Evolutionary conservation across 2,113 vertebrate species (phyloP).

Genomic region (Aphelocoma coerulescens): DNA sequence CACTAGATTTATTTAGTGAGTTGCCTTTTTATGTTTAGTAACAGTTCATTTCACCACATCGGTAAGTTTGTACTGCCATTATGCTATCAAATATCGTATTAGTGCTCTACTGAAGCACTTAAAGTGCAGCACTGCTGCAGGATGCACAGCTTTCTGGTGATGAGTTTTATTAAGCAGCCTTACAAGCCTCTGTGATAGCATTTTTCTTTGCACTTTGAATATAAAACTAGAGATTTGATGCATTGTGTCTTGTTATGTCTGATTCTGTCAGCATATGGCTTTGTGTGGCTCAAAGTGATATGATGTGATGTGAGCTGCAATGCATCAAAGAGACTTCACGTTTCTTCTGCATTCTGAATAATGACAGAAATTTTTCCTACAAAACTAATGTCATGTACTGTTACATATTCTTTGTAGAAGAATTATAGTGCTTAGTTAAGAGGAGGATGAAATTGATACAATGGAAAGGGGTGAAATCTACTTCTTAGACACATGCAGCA

Average conservation of each 20-base stretch:
- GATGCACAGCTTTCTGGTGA: not conserved
- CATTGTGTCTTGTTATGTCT: constrained; percentile 44
- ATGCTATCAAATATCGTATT: constrained; percentile 1
- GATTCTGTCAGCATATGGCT: constrained; percentile 5
- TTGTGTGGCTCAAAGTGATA: constrained; percentile 19
- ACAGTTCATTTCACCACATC: not conserved
- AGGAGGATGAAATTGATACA: not conserved
- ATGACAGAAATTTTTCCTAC: constrained; percentile 25
- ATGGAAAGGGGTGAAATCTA: not conserved
- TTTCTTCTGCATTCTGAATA: constrained; percentile 25
- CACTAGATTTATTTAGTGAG: constrained; percentile 11
- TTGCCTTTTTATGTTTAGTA: constrained; percentile 29
- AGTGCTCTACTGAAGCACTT: not conserved
- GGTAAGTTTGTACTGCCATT: constrained; percentile 3
- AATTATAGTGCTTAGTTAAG: not conserved
- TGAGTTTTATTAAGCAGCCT: constrained; percentile 17
- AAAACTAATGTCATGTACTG: not conserved
- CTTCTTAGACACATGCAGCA: not conserved
- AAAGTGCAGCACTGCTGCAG: not conserved
- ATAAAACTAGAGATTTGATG: constrained; percentile 40
- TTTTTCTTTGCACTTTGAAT: constrained; percentile 24
- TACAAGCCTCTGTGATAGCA: not conserved
- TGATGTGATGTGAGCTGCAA: constrained; percentile 24
- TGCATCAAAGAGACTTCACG: constrained; percentile 35
- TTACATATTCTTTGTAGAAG: constrained; percentile 1